A percentile compares a stretch with the other conserved stretches of the same genome.
Evolutionary conservation across 2,113 vertebrate genomes (phyloP).

Genomic region (Equus przewalskii): DNA sequence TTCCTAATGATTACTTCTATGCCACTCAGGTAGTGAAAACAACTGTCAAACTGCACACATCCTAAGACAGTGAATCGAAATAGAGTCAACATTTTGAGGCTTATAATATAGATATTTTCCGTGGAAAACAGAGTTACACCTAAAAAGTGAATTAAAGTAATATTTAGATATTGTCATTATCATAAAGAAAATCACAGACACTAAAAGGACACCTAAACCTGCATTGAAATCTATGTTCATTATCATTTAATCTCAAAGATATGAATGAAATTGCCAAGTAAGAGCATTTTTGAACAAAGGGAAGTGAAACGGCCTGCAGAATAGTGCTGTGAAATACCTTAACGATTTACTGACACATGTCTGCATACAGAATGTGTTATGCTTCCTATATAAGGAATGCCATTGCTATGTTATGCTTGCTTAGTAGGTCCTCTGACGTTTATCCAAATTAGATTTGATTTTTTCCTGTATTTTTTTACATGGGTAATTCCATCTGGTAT

Average conservation of each 20-base stretch:
- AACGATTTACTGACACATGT: neutral
- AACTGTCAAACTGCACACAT: neutral
- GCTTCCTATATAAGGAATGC: neutral
- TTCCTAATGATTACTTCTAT: neutral
- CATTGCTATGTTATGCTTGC: neutral
- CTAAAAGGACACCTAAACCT: neutral
- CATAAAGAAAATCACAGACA: neutral
- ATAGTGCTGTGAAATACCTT: neutral
- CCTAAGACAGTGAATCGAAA: neutral
- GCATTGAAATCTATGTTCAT: neutral
- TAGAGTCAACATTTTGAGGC: neutral
- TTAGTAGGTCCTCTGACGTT: neutral
- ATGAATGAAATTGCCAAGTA: neutral
- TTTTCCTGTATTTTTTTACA: neutral
- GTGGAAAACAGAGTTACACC: neutral
- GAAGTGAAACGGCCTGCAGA: neutral
- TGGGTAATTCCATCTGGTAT: neutral
- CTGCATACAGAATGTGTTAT: neutral
- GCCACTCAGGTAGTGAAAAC: neutral
- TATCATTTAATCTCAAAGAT: neutral
- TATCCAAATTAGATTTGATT: neutral
- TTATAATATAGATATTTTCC: neutral
- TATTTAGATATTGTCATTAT: neutral
- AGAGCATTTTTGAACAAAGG: neutral
- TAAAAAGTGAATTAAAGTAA: slow-evolving; percentile 1